A percentile compares a stretch with the other conserved stretches of the same genome.
phyloP scores from a whole-genome alignment of 2,113 vertebrate species.

The rat (Rattus norvegicus) region DNA sequence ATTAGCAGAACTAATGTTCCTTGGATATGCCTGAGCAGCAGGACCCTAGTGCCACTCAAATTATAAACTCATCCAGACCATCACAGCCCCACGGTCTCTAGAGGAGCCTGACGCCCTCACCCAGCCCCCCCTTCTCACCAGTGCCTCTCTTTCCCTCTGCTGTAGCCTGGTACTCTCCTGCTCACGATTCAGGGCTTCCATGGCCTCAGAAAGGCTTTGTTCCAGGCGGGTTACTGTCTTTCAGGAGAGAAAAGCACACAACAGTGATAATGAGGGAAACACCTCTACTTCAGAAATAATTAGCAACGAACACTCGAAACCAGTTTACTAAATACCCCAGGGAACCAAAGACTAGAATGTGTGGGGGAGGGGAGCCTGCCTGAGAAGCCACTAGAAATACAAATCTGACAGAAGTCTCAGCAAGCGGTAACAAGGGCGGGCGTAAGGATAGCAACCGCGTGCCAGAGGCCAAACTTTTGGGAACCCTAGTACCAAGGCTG shows the following conservation, averaged over 20 bases:
- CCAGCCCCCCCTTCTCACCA: conserved; percentile 79
- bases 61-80: background rate
- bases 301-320: conserved; percentile 32
- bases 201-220: conserved; percentile 82
- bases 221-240: conserved; percentile 83
- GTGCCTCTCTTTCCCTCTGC: conserved; percentile 75
- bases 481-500: background rate
- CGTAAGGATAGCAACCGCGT: background rate
- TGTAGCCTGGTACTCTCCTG: conserved; percentile 80
- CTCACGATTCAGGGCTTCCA: conserved; percentile 82
- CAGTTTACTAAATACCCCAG: background rate
- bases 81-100: background rate
- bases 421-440: background rate
- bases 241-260: background rate
- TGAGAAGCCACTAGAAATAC: background rate
- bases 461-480: background rate
- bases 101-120: background rate
- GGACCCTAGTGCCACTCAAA: background rate
- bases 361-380: background rate
- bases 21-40: background rate
- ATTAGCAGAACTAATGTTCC: background rate
- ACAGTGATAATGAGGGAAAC: background rate
- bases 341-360: background rate
- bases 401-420: background rate
- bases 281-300: conserved; percentile 23